Percentiles rank a stretch among this genome's conserved stretches.
phyloP scores from a whole-genome alignment of 1,140 invertebrate genomes.

The Maniola jurtina region DNA sequence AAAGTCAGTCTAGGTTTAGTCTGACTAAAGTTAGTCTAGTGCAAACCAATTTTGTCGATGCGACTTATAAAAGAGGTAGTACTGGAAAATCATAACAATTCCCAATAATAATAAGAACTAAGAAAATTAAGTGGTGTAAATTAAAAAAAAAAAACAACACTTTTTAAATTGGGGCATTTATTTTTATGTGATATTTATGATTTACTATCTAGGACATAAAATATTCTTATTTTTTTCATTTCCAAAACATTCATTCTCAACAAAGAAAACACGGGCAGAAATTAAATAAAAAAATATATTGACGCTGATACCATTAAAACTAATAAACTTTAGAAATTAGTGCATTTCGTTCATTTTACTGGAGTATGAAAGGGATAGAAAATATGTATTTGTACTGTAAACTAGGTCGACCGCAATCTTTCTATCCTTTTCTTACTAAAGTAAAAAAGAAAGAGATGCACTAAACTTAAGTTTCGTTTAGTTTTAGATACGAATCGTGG shows the following conservation, averaged over 20 bases:
- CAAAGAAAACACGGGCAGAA: not conserved
- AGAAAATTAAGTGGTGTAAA: not conserved
- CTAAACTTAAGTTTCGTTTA: not conserved
- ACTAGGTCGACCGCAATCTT: too few relatives aligned
- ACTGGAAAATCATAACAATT: not conserved
- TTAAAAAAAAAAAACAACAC: not conserved
- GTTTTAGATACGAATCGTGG: not conserved
- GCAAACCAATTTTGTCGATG: not conserved
- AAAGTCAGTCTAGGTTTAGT: too few relatives aligned
- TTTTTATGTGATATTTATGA: not conserved
- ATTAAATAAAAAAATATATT: conserved; percentile 9
- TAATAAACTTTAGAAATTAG: not conserved
- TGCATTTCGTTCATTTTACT: too few relatives aligned
- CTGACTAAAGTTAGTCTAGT: too few relatives aligned
- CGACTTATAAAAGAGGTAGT: not conserved
- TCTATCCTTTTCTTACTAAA: too few relatives aligned
- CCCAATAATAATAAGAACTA: too few relatives aligned
- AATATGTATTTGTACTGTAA: too few relatives aligned
- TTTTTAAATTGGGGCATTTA: conserved; percentile 7
- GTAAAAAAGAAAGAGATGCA: too few relatives aligned
- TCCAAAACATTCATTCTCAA: not conserved
- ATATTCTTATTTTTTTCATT: not conserved
- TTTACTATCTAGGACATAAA: not conserved
- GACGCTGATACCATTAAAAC: not conserved
- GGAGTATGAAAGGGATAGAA: too few relatives aligned